Evolutionary conservation across 2,113 vertebrate species (phyloP), one percentile per base, ranked within the genome.

Genomic region (Coptodon rendalli): DNA sequence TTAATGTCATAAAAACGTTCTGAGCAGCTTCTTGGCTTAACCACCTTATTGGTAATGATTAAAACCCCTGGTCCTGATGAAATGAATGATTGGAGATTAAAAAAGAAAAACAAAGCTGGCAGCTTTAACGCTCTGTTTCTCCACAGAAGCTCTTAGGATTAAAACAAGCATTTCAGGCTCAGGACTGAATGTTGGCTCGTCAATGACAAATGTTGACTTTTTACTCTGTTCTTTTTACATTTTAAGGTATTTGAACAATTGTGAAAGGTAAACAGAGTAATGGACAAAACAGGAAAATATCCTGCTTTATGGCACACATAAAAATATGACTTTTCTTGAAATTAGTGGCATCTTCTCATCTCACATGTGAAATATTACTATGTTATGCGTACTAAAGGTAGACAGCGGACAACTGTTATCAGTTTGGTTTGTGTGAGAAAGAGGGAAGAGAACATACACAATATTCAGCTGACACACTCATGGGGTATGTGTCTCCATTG

Each of bases 401-500:
- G 45, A 78, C 17, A n/a, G 27, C 6, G 11, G 27, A n/a, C 45
- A 34, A 34, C 2, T 34, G 34, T 78, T 31, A 52, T 29, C 2
- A 10, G 73, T 78, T 52, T 78, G 27, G 83, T 34, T 17, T 54
- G 57, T 56, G 48, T 50, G 36, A 6, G 27, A 45, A 7, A 61
- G 57, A 52, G 76, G 14, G 22, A 17, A 31, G 76, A 57, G 52
- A 43, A 85, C 89, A 29, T 22, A 54, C 48, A 7, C 61, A 82
- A 38, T 27, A 45, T 83, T 84, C 53, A 83, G 38, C 91, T 94
- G 36, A 93, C 95, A 95, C 89, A 59, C 81, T 63, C 8, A 71
- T 93, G 94, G 88, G 93, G 87, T 53, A 93, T 95, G 94, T 95
- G 87, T 87, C 95, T 93, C 82, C 78, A 71, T 80, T 79, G 93